Evolutionary conservation across 1,140 invertebrate genomes (phyloP), one percentile per base, ranked within the genome.

Genomic region (Drosophila micromelanica): DNA sequence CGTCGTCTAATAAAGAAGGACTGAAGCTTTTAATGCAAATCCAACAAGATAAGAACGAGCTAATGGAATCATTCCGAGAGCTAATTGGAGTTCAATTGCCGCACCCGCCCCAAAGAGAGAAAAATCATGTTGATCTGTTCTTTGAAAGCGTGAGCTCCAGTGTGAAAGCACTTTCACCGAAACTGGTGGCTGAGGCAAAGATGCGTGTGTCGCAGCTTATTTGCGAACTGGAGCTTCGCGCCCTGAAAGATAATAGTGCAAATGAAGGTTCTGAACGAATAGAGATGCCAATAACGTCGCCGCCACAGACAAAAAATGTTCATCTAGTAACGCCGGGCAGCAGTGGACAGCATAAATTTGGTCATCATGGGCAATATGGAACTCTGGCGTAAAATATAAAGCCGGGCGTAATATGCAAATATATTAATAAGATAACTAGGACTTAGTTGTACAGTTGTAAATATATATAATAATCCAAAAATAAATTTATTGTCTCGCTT

Each of bases 111-210:
- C 45, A 57, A 7, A 77, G 68, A 32, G 90, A 89, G 13, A 91
- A 89, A 42, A 91, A 91, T 45, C 81, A 91, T 43, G 80, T 91
- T 11, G 90, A 91, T 52, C 69, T 91, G 11, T 91, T 91, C 23
- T 91, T 91, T 11, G 90, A 91, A 46, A 91, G 90, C 38, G 90
- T 91, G 1, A 91, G 90, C 17, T 91, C 90, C 2, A 91, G 90
- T 72, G 90, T 91, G 0, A 91, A 91, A 49, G 86, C 87, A 0
- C 48, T 91, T 15, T 80, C 87, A 2, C 90, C 90, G 0, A 91
- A 90, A 72, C 63, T 91, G 5, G 80, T 91, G 32, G 84, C 90
- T 3, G 90, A 91, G 11, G 78, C 90, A 0, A 91, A 91, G 55
- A 91, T 91, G 90, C 76, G 90, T 12, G 90, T 91, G 4, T 91